Conservation (phyloP, 2,797 vertebrate species). For the Tapera naevia region DNA sequence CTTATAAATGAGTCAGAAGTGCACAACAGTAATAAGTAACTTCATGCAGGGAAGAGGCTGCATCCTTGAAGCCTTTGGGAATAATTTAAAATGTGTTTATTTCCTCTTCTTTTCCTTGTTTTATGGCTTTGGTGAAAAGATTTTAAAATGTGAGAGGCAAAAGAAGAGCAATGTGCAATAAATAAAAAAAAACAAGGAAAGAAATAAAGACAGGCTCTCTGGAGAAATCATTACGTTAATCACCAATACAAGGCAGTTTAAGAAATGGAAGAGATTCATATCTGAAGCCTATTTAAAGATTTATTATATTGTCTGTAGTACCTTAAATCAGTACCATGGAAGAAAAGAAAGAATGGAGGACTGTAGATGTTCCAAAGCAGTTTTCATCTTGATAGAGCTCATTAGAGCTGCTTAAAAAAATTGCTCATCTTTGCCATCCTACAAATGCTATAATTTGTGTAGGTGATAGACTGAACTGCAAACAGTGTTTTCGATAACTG, state of each 20-base stretch:
- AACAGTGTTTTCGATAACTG: conserved; percentile 41
- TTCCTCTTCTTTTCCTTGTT: not conserved
- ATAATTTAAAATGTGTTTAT: not conserved
- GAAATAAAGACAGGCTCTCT: not conserved
- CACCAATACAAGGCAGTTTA: not conserved
- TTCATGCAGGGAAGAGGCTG: not conserved
- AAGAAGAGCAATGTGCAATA: accelerated
- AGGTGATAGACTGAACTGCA: conserved; percentile 56
- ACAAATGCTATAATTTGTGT: conserved; percentile 14
- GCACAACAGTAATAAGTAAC: not conserved
- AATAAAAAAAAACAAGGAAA: not conserved
- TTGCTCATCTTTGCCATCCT: conserved; percentile 26
- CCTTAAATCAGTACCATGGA: not conserved
- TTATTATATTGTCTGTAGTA: not conserved
- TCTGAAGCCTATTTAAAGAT: not conserved
- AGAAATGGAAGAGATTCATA: not conserved
- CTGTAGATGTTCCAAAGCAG: not conserved
- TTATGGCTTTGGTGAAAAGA: not conserved
- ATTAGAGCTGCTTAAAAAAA: not conserved
- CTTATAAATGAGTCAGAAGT: not conserved
- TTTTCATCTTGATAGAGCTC: not conserved
- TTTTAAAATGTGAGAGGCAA: not conserved
- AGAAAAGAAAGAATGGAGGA: not conserved
- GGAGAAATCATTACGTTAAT: not conserved
- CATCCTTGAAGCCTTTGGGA: not conserved